Base-by-base conservation (phyloP, 2,113 vertebrate species). In the Prinia subflava region DNA sequence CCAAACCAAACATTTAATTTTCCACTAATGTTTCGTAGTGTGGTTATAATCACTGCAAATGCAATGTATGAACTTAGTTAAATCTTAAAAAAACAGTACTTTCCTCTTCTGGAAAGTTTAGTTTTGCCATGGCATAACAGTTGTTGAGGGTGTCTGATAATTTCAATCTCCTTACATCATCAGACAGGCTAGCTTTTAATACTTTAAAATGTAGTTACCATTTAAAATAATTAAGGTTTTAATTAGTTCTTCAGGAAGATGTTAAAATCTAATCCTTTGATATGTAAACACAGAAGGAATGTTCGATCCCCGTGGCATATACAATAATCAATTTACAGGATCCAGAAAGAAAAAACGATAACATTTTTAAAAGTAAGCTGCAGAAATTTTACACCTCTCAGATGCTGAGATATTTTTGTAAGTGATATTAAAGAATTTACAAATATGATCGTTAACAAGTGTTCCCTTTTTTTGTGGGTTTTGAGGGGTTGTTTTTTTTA, bases 1-100 rank as follows among this genome's bases (percentile, higher is more conserved):
- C 17, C 10, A 17, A 76, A 68, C 0, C 0, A 0, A 67, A 11
- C 11, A 17, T 57, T 67, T 11, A 13, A 1, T 78, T 53, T 92
- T 55, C 15, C 37, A 22, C 3, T 39, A 10, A 41, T 15, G 2
- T 68, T 70, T 82, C 9, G 4, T 10, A 18, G 13, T 71, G 13
- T 7, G 35, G 8, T 53, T 78, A 31, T 46, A 87, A 50, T 46
- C 15, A 68, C 11, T 41, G 8, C 17, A 83, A 91, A 62, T 33
- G 4, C 7, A 70, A n/a, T 49, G 11, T 22, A 33, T 63, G 2
- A 37, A 63, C 22, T 63, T 49, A 37, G 15, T 30, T 79, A 44
- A 35, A 30, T 70, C 23, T 57, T 60, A 14, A 62, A 74, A 73
- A 78, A 85, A 30, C 8, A 10, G 2, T 35, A 35, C 8, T 79